Evolutionary conservation across 2,888 invertebrate species (phyloP).

Genomic region (Julus scandinavius): DNA sequence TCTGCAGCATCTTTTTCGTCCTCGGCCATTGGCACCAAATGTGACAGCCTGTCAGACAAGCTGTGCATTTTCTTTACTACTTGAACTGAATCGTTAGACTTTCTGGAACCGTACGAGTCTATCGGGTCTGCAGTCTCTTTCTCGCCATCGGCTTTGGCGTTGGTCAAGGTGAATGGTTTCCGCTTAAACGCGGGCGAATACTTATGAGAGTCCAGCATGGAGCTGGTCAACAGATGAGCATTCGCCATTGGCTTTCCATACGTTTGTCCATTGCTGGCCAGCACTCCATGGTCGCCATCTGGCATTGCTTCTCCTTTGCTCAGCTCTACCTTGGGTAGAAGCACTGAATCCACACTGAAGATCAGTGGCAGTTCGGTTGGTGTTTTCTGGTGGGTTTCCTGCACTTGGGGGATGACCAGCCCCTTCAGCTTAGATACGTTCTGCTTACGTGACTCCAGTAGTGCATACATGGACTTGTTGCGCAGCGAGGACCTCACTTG

Average conservation of each 20-base stretch:
- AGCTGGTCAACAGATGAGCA: constrained; percentile 61
- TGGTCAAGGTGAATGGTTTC: constrained; percentile 77
- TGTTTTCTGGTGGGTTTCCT: constrained; percentile 63
- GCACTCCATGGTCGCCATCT: neutral
- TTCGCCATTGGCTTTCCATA: constrained; percentile 55
- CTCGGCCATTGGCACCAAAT: neutral
- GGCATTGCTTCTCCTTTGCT: neutral
- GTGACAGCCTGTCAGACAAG: neutral
- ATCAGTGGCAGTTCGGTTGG: constrained; percentile 80
- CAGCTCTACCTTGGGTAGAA: constrained; percentile 60
- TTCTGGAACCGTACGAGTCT: constrained; percentile 54
- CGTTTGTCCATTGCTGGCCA: constrained; percentile 30
- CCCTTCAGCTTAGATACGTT: constrained; percentile 86
- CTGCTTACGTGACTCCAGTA: constrained; percentile 83
- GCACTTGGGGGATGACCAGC: constrained; percentile 84
- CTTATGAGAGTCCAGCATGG: constrained; percentile 72
- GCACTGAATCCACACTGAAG: constrained; percentile 76
- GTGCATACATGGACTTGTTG: constrained; percentile 73
- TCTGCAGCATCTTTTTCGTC: neutral
- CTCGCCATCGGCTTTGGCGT: constrained; percentile 57
- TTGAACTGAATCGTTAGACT: constrained; percentile 55
- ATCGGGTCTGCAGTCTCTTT: neutral
- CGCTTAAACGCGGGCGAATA: constrained; percentile 85
- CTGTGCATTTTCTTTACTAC: neutral
- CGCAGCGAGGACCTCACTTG: constrained; percentile 8